Evolutionary conservation across 2,797 vertebrate genomes (phyloP).

Genomic region (Toxotes lorentzi): DNA sequence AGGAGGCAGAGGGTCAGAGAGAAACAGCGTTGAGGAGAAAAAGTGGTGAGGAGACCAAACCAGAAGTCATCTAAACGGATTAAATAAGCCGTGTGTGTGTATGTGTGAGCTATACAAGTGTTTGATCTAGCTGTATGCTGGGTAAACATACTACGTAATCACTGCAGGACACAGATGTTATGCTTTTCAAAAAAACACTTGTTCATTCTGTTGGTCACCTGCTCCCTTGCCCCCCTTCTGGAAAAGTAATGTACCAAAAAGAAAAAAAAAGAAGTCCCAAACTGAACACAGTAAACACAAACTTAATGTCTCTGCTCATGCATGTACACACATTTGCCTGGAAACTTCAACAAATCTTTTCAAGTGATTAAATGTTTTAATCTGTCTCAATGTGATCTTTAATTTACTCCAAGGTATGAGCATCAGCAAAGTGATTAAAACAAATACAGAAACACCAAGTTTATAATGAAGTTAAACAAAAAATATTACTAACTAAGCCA

Average conservation of each 20-base stretch:
- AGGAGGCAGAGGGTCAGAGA: slow-evolving; percentile 13
- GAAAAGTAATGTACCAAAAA: background rate
- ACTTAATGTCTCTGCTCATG: background rate
- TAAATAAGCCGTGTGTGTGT: slow-evolving; percentile 12
- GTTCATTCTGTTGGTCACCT: slow-evolving; percentile 25
- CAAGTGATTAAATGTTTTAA: too few species aligned
- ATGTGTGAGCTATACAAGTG: slow-evolving; percentile 3
- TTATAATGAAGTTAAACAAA: background rate
- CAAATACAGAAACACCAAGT: background rate
- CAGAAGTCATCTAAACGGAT: slow-evolving; percentile 28
- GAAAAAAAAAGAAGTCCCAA: background rate
- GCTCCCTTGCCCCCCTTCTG: background rate
- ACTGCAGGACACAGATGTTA: slow-evolving; percentile 28
- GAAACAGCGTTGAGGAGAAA: slow-evolving; percentile 19
- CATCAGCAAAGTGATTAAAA: background rate
- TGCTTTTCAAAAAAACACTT: slow-evolving; percentile 4
- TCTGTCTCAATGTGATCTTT: too few species aligned
- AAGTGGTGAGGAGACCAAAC: slow-evolving; percentile 17
- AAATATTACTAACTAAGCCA: background rate
- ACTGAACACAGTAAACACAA: background rate
- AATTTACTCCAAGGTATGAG: background rate
- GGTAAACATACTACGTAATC: slow-evolving; percentile 22
- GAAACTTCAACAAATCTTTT: background rate
- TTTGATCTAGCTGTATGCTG: slow-evolving; percentile 31
- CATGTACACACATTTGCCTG: background rate